These are phyloP conservation scores for Ichneumoninae sp. DNA, from an alignment of 2,888 invertebrate species.

Conservation along the genomic window DNA sequence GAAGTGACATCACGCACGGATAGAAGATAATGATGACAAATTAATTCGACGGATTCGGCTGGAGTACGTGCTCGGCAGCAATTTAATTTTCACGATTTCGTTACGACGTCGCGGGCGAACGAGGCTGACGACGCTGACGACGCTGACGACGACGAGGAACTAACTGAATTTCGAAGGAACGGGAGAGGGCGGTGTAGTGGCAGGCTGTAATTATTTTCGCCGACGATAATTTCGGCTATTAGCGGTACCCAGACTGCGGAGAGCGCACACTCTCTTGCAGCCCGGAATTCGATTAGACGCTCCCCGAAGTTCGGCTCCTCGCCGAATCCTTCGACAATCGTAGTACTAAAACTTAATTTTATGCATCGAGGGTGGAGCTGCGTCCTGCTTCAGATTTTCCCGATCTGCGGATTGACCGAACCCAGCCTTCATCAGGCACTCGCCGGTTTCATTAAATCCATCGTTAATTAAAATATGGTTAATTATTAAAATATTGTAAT, in stretches of 20 bases:
- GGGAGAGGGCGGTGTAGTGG: slow-evolving; percentile 25
- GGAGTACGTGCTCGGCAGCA: slow-evolving; percentile 37
- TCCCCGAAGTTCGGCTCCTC: neutral
- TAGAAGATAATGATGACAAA: slow-evolving; percentile 57
- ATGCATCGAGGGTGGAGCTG: slow-evolving; percentile 2
- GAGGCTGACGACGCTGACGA: slow-evolving; percentile 23
- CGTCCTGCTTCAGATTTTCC: neutral
- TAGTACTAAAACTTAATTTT: slow-evolving; percentile 6
- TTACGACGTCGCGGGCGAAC: slow-evolving; percentile 40
- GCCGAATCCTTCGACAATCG: slow-evolving; percentile 9
- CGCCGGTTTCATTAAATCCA: neutral
- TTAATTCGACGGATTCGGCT: slow-evolving; percentile 54
- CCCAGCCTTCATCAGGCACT: neutral
- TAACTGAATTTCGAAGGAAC: slow-evolving; percentile 58
- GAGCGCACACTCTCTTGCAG: slow-evolving; percentile 21
- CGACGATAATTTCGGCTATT: slow-evolving; percentile 59
- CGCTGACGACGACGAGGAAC: slow-evolving; percentile 39
- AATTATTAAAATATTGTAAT: too few species aligned
- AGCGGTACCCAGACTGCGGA: slow-evolving; percentile 18
- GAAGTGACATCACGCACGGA: slow-evolving; percentile 9
- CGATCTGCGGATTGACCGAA: neutral
- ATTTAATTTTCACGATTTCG: slow-evolving; percentile 62
- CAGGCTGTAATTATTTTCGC: slow-evolving; percentile 58
- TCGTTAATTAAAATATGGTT: neutral
- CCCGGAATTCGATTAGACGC: slow-evolving; percentile 36